These are phyloP conservation scores for Enteromius thamalakanensis DNA, from an alignment of 2,797 vertebrate species.

Conservation along the genomic window DNA sequence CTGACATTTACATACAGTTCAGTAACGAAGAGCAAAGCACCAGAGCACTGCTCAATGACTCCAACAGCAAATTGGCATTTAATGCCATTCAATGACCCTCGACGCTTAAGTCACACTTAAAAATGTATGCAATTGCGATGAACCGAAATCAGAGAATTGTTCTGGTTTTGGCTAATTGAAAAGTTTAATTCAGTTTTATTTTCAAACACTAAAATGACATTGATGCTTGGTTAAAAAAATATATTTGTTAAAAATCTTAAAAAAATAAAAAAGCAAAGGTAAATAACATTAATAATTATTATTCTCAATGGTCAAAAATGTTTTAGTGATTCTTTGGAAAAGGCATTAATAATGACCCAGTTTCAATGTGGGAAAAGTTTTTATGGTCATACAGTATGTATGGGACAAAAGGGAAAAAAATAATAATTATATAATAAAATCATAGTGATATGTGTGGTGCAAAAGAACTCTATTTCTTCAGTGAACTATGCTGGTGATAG, in stretches of 20 bases:
- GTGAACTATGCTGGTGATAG: neutral
- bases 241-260: neutral
- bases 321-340: too few relatives aligned
- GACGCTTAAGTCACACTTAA: neutral
- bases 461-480: neutral
- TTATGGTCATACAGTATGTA: neutral
- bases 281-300: neutral
- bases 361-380: neutral
- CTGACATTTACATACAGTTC: constrained; percentile 14
- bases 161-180: neutral
- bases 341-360: neutral
- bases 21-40: constrained; percentile 9
- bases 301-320: neutral
- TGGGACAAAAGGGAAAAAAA: neutral
- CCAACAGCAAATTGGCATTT: neutral
- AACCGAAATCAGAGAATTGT: neutral
- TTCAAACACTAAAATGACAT: neutral
- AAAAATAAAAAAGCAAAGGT: neutral
- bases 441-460: neutral
- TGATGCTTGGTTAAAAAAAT: neutral
- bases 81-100: too few relatives aligned
- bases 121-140: neutral
- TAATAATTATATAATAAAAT: neutral
- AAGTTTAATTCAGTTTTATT: neutral
- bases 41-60: neutral